Percentiles rank a stretch among this genome's conserved stretches.
Conservation (phyloP, 2,797 vertebrate genomes). For the Pangasius djambal region DNA sequence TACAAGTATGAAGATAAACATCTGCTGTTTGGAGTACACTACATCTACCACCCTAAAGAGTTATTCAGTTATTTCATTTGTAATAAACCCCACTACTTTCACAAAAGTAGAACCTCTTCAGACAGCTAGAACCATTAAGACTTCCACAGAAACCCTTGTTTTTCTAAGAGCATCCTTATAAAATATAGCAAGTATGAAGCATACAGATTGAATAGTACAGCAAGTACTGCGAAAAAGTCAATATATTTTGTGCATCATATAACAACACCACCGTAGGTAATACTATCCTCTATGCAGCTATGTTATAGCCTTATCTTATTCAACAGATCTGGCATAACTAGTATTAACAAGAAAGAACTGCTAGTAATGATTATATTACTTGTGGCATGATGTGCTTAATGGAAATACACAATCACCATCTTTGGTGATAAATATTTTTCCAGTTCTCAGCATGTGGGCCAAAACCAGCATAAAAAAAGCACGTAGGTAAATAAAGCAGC, state of each 20-base stretch:
- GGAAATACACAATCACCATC: constrained; percentile 30
- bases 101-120: not conserved
- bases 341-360: not conserved
- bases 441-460: constrained; percentile 14
- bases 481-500: constrained; percentile 52
- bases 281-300: not conserved
- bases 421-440: constrained; percentile 37
- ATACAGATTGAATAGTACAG: no score
- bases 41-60: not conserved
- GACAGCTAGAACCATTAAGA: not conserved
- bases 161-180: not conserved
- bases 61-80: not conserved
- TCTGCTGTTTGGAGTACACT: not conserved
- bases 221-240: not conserved
- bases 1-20: not conserved
- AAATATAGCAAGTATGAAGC: not conserved
- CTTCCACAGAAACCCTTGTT: not conserved
- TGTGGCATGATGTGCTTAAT: constrained; percentile 21
- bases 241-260: not conserved
- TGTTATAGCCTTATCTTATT: not conserved
- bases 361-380: not conserved
- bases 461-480: constrained; percentile 17
- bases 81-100: not conserved
- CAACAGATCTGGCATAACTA: not conserved
- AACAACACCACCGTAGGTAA: not conserved